These are phyloP conservation scores for Cabera pusaria DNA, from an alignment of 2,888 invertebrate species.

Conservation along the genomic window DNA sequence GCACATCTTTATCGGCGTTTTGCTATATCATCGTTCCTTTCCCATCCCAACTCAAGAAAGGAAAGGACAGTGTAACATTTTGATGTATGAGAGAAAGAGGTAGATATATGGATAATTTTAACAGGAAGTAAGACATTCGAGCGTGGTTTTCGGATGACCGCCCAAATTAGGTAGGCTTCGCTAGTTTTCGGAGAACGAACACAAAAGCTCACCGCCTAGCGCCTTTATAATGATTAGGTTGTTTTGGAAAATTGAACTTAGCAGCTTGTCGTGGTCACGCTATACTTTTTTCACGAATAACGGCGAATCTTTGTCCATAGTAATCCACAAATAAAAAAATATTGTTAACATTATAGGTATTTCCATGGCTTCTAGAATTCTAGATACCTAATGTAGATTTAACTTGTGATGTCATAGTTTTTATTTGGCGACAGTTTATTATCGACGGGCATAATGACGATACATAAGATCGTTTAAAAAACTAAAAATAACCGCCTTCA, in stretches of 20 bases:
- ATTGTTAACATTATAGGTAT: too few species aligned
- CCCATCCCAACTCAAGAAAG: not conserved
- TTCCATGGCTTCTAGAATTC: too few species aligned
- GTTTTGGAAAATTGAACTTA: slow-evolving; percentile 20
- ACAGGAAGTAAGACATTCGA: slow-evolving; percentile 52
- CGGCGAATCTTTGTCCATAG: too few species aligned
- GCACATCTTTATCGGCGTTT: too few species aligned
- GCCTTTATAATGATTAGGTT: slow-evolving; percentile 26
- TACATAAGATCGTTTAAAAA: too few species aligned
- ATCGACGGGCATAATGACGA: too few species aligned
- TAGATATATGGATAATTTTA: slow-evolving; percentile 4
- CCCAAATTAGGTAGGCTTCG: slow-evolving; percentile 46
- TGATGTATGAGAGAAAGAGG: slow-evolving; percentile 2
- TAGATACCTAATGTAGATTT: too few species aligned
- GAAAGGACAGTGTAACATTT: not conserved
- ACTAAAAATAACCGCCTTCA: too few species aligned
- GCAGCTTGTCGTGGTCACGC: slow-evolving; percentile 18
- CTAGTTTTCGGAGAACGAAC: slow-evolving; percentile 28
- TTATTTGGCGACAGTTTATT: too few species aligned
- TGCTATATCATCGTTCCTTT: slow-evolving; percentile 2
- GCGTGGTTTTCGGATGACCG: slow-evolving; percentile 38
- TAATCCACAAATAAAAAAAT: too few species aligned
- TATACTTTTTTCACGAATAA: too few species aligned
- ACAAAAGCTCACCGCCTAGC: slow-evolving; percentile 27
- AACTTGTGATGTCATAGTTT: too few species aligned